Base-by-base conservation (phyloP, 1,140 invertebrate genomes). In the Cydia strobilella region DNA sequence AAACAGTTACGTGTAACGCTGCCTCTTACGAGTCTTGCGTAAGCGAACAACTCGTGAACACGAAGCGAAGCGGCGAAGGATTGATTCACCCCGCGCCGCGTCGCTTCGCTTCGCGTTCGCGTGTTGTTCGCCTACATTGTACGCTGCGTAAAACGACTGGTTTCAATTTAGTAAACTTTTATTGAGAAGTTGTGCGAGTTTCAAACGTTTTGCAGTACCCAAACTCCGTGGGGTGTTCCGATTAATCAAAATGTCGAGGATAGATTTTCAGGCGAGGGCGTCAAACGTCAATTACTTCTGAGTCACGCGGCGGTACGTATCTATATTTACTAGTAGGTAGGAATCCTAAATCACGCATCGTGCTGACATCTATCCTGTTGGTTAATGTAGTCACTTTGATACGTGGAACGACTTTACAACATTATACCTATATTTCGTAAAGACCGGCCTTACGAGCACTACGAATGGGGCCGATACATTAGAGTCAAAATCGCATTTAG, bases 181-280 rank as follows among this genome's bases (percentile, higher is more conserved):
- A 42, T 69, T 18, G 25, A n/a, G 27, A 35, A 69, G n/a, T 69
- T 69, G 9, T n/a, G n/a, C 65, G 65, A 18, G 25, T 39, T 69
- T 39, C 27, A 20, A 69, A 69, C 65, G 42, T 69, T 35, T 69
- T 35, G 35, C 65, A 69, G 27, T 69, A 39, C 35, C 31, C 6
- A 20, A 69, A 18, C 31, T 18, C 31, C 31, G 15, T 39, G 10
- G 65, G 3, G 65, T 69, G 65, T 39, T 69, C 65, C 31, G 31
- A 69, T 69, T 69, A 69, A 69, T 69, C 65, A 69, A 35, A 69
- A 69, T 39, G 65, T 69, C 65, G 42, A 69, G 65, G 63, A 35
- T 59, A 39, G 65, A 18, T 69, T 69, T 69, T 69, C 65, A 39
- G n/a, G n/a, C 15, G 31, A 18, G 27, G n/a, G 65, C 42, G 65